Base-by-base conservation (phyloP, 2,888 invertebrate species). In the Anticlea derivata region DNA sequence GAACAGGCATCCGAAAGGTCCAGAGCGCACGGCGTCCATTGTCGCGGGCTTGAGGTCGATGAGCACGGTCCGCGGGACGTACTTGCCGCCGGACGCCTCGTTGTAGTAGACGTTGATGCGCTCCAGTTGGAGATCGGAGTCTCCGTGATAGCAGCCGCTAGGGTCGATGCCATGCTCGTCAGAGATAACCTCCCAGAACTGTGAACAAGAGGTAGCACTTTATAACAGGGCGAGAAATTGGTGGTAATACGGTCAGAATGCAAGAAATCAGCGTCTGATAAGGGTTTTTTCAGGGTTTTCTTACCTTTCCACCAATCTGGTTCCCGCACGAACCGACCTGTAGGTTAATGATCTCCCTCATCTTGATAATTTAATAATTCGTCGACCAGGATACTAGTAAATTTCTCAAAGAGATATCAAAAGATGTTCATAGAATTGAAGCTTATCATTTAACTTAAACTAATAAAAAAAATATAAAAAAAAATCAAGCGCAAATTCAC, bases 21-120 rank as follows among this genome's bases (percentile, higher is more conserved):
- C 96, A 1, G 96, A 96, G 43, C 97, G 93, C 38, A 97, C 96
- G 6, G 96, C 94, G 80, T 97, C 97, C 96, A 97, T 97, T 37
- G 89, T 86, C 17, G 81, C 81, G 1, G 81, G 85, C 65, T 89
- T 84, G 7, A 89, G 78, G 66, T 90, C 88, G 1, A 86, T 71
- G 6, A 89, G 70, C 11, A 89, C 80, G 2, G 87, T 78, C n/a
- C 89, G 74, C 12, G 88, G 89, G 5, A 89, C 89, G 57, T 85
- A 89, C 61, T 88, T 88, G 31, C 91, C 87, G 8, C 89, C 91
- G 3, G 88, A 78, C 0, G 93, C 94, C 75, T 95, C 95, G 74
- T 95, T 95, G 89, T 94, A 95, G 80, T 95, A 96, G 22, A 95
- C 95, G 70, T 94, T 94, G 66, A 95, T 94, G 49, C 95, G 88